A percentile compares a stretch with the other conserved stretches of the same genome.
Conservation (phyloP, 1,140 invertebrate species). For the Cotesia typhae region DNA sequence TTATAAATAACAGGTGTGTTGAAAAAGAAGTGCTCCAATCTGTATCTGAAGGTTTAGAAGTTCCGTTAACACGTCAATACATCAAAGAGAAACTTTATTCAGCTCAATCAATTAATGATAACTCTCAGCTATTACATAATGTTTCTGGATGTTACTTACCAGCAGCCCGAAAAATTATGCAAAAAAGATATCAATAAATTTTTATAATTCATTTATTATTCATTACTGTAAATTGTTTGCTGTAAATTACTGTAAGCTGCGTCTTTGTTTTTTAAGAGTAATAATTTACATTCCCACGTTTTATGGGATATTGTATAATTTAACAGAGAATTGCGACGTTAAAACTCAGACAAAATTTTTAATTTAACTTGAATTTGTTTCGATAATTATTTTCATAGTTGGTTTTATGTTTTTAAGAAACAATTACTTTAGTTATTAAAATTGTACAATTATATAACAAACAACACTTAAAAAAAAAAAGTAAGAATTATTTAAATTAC, state of each 20-base stretch:
- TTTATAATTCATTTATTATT: conserved; percentile 1
- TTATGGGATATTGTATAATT: conserved; percentile 21
- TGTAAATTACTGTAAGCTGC: no score
- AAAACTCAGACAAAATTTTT: conserved; percentile 28
- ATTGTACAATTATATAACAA: no score
- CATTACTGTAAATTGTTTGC: not conserved
- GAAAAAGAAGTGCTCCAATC: conserved; percentile 66
- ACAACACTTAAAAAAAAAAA: not conserved
- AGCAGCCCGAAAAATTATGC: conserved; percentile 66
- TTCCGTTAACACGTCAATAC: conserved; percentile 57
- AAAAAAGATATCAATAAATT: conserved; percentile 64
- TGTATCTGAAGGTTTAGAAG: conserved; percentile 63
- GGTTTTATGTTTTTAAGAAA: not conserved
- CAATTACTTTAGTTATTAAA: not conserved
- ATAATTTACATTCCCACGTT: conserved; percentile 13
- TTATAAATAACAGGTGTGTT: conserved; percentile 56
- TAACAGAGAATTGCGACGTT: not conserved
- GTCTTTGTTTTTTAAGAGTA: conserved; percentile 14
- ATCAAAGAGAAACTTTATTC: conserved; percentile 55
- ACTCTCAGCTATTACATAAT: conserved; percentile 63
- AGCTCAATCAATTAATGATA: conserved; percentile 55
- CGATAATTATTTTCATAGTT: not conserved
- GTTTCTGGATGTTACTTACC: conserved; percentile 68
- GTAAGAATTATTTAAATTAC: not conserved
- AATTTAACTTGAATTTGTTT: conserved; percentile 9